Evolutionary conservation across 2,113 vertebrate species (phyloP).

Genomic region (Stigmatopora argus): DNA sequence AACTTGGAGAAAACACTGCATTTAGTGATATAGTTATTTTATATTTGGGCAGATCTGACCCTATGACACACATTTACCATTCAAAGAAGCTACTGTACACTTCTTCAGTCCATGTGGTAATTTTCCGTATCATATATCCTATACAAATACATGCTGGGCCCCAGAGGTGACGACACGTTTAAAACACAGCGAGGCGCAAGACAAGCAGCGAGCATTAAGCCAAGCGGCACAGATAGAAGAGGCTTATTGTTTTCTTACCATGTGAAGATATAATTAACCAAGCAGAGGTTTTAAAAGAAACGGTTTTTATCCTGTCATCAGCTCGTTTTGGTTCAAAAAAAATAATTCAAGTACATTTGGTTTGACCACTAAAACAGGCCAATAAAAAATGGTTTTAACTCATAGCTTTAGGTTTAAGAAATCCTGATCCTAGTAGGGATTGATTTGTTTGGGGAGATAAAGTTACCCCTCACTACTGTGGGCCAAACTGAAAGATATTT

Average conservation of each 20-base stretch:
- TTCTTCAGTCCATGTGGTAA: too few relatives aligned
- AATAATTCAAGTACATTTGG: neutral
- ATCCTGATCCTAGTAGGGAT: neutral
- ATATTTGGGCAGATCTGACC: too few relatives aligned
- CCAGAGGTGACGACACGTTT: conserved; percentile 17
- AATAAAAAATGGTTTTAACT: neutral
- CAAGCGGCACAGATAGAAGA: conserved; percentile 14
- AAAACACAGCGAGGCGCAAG: conserved; percentile 17
- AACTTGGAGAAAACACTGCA: too few relatives aligned
- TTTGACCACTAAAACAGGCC: neutral
- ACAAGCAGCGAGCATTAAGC: conserved; percentile 34
- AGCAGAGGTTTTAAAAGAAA: neutral
- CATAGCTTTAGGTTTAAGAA: neutral
- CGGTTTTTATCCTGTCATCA: neutral
- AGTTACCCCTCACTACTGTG: neutral
- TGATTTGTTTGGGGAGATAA: conserved; percentile 28
- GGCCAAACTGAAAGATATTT: neutral
- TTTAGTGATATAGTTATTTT: too few relatives aligned
- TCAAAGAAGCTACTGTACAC: too few relatives aligned
- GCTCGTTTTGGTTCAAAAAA: neutral
- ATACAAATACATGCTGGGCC: conserved; percentile 17
- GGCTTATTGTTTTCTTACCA: conserved; percentile 24
- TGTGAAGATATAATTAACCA: conserved; percentile 1
- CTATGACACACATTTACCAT: too few relatives aligned
- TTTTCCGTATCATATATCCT: too few relatives aligned